phyloP scores from a whole-genome alignment of 2,888 invertebrate species.

The Arenicola marina region DNA sequence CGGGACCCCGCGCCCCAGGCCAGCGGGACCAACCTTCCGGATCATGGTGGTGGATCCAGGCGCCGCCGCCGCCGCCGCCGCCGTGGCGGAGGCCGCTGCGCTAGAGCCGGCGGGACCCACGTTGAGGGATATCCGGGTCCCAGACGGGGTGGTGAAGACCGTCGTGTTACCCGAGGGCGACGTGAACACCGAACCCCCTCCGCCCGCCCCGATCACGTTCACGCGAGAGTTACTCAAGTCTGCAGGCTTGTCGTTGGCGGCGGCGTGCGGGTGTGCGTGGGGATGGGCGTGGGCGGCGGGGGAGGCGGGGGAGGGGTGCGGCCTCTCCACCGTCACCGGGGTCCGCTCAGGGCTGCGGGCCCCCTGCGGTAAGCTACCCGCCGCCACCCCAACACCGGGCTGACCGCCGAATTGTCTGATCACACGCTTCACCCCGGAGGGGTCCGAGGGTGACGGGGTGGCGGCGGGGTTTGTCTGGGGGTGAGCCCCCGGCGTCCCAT shows the following conservation, averaged over 20 bases:
- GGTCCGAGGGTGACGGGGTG: no score
- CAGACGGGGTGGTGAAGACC: constrained; percentile 38
- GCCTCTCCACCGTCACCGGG: no score
- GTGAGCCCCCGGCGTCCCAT: no score
- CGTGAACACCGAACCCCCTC: not conserved
- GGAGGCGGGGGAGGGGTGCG: not conserved
- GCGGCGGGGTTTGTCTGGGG: no score
- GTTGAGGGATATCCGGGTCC: constrained; percentile 47
- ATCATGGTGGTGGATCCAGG: constrained; percentile 32
- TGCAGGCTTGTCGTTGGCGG: constrained; percentile 6
- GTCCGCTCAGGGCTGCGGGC: no score
- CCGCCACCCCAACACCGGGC: no score
- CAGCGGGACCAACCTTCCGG: constrained; percentile 43
- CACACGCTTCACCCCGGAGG: no score
- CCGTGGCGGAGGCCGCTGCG: no score
- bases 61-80: no score
- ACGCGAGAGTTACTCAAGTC: constrained; percentile 13
- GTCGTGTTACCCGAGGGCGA: constrained; percentile 11
- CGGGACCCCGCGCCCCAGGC: constrained; percentile 44
- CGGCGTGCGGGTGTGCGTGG: not conserved
- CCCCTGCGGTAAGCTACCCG: no score
- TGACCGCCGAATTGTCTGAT: no score
- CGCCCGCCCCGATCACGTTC: constrained; percentile 9
- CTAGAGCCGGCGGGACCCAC: no score
- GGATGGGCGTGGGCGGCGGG: not conserved